Percentiles rank a stretch among this genome's conserved stretches.
These are phyloP conservation scores for Oostethus manadensis DNA, from an alignment of 2,113 vertebrate species.

Conservation along the genomic window DNA sequence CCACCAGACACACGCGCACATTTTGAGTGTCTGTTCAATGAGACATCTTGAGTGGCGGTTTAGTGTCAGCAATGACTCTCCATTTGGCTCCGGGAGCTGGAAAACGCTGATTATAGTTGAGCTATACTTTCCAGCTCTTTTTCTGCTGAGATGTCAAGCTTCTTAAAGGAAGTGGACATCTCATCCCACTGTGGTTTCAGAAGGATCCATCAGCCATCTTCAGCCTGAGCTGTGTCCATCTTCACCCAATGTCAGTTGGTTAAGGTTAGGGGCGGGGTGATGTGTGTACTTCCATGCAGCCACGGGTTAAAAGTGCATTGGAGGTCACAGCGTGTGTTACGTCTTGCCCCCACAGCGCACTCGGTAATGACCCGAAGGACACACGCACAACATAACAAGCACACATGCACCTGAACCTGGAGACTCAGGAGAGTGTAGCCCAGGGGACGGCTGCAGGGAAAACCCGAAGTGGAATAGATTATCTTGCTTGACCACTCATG, in stretches of 20 bases:
- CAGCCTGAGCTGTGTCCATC: slow-evolving; percentile 4
- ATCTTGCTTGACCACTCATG: slow-evolving; percentile 52
- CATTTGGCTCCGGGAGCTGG: slow-evolving; percentile 25
- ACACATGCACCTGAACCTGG: slow-evolving; percentile 49
- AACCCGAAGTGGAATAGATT: slow-evolving; percentile 62
- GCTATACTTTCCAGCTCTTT: slow-evolving; percentile 19
- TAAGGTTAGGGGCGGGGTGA: not conserved
- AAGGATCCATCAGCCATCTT: not conserved
- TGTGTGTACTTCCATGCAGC: slow-evolving; percentile 25
- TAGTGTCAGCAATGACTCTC: slow-evolving; percentile 6
- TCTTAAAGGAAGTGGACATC: slow-evolving; percentile 22
- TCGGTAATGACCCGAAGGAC: slow-evolving; percentile 59
- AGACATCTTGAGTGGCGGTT: slow-evolving; percentile 25
- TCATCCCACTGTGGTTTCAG: not conserved
- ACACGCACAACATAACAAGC: slow-evolving; percentile 10
- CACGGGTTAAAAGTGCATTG: slow-evolving; percentile 59
- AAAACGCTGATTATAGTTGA: slow-evolving; percentile 13
- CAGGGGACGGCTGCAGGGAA: slow-evolving; percentile 53
- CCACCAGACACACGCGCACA: not conserved
- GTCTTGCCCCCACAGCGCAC: slow-evolving; percentile 17
- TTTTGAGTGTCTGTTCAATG: slow-evolving; percentile 9
- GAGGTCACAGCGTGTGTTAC: slow-evolving; percentile 53
- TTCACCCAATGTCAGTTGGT: slow-evolving; percentile 7
- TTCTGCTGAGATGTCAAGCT: slow-evolving; percentile 24
- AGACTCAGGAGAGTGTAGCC: slow-evolving; percentile 51